Conservation (phyloP, 2,797 vertebrate genomes). For the Taeniopygia guttata region DNA sequence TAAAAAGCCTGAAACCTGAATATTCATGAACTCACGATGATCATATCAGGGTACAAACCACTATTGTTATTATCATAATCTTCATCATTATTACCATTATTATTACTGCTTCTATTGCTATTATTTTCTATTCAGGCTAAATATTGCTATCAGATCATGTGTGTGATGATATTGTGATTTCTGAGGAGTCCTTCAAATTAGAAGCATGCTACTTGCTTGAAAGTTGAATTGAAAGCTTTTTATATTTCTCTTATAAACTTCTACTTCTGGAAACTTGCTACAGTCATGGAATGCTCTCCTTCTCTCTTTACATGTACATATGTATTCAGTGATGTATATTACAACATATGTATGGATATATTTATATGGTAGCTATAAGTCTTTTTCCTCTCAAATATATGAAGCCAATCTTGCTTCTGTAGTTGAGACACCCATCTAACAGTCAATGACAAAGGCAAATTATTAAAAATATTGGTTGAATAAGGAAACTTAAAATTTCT, state of each 20-base stretch:
- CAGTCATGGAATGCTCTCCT: background rate
- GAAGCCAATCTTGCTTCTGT: constrained; percentile 22
- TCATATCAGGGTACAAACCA: background rate
- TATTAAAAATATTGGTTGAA: background rate
- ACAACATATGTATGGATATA: background rate
- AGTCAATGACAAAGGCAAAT: background rate
- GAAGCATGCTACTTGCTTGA: background rate
- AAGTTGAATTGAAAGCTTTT: background rate
- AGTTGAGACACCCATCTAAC: background rate
- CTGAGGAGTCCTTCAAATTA: background rate
- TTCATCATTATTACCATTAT: rapidly evolving
- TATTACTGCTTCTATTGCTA: background rate
- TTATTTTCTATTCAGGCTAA: background rate
- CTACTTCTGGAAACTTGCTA: background rate
- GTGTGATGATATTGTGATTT: background rate
- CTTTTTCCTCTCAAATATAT: background rate
- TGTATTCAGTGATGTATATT: background rate
- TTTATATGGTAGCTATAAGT: background rate
- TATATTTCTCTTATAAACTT: background rate
- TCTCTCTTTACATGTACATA: background rate
- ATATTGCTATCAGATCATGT: background rate
- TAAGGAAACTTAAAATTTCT: background rate
- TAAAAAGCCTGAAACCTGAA: background rate
- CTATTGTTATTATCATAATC: background rate
- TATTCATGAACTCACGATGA: background rate